Evolutionary conservation across 2,888 invertebrate genomes (phyloP), one percentile per base, ranked within the genome.

Genomic region (Cheilosia scutellata): DNA sequence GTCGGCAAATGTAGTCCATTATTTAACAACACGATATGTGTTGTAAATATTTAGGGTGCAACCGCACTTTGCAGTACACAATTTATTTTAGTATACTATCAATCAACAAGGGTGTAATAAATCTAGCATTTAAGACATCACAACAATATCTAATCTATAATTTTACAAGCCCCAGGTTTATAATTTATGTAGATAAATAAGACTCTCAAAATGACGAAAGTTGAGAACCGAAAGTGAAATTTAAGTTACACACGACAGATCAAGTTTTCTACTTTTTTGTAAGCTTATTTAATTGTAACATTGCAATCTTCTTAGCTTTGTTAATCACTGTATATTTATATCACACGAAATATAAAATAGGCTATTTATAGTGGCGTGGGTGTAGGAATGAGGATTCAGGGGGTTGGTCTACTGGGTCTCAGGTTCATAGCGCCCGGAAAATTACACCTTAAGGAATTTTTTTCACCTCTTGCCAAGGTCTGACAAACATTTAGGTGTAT

Each of bases 1-100:
- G 58, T 31, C 2, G 13, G 37, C 11, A 37, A 1, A 27, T 53
- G 6, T 20, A 29, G 9, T n/a, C 4, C 16, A 37, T 51, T 25
- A 20, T 4, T 16, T 58, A 42, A 6, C 29, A 16, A 44, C 51
- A 62, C 51, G 72, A 60, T n/a, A 60, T 37, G 20, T 42, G 27
- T 13, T 11, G 5, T 0, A 16, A 16, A 40, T 37, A 5, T 47
- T 9, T 16, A 40, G 5, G 5, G n/a, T 2, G 16, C n/a, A 33
- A 31, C 25, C 57, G 25, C 7, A 70, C 57, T 70, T 70, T 57
- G 20, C 20, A 37, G 31, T 44, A 57, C 1, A 44, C 33, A 4
- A 5, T 9, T 25, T 0, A 4, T 20, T 13, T 16, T 31, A 13
- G 5, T 33, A n/a, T n/a, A 5, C 7, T 27, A 27, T 51, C 51